These are phyloP conservation scores for Dendropsophus ebraccatus DNA, from an alignment of 2,113 vertebrate species.

Conservation along the genomic window DNA sequence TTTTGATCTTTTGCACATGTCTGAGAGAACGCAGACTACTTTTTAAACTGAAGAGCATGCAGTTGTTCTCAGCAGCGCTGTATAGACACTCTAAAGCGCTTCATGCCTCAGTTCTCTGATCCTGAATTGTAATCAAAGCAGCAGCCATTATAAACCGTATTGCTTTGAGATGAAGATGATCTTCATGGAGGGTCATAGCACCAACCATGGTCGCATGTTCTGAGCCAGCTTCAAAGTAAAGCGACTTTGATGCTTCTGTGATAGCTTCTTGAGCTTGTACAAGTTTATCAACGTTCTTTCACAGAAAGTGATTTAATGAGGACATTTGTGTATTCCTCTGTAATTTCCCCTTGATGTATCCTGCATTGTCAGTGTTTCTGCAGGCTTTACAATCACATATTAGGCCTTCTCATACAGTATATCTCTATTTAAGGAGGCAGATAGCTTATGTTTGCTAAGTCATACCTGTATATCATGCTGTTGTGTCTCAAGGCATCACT, in stretches of 20 bases:
- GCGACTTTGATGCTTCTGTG: slow-evolving; percentile 35
- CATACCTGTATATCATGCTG: not conserved
- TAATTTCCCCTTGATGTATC: slow-evolving; percentile 5
- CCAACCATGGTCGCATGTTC: slow-evolving; percentile 35
- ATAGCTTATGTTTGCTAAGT: not conserved
- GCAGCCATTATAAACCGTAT: slow-evolving; percentile 41
- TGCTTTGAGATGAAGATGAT: slow-evolving; percentile 50
- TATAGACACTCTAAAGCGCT: slow-evolving; percentile 30
- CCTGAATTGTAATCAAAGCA: slow-evolving; percentile 48
- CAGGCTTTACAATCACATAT: not conserved
- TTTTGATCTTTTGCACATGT: slow-evolving; percentile 47
- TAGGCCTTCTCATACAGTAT: not conserved
- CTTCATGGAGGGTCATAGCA: slow-evolving; percentile 37
- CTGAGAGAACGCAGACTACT: slow-evolving; percentile 23
- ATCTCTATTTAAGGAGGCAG: not conserved
- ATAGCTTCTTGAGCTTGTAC: not conserved
- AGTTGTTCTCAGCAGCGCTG: slow-evolving; percentile 10
- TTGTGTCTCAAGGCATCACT: not conserved
- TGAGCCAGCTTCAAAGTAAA: slow-evolving; percentile 42
- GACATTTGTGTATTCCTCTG: not conserved
- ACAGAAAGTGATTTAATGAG: slow-evolving; percentile 21
- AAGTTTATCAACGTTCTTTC: slow-evolving; percentile 17
- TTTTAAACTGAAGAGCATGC: slow-evolving; percentile 24
- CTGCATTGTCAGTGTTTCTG: not conserved
- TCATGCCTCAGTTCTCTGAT: slow-evolving; percentile 28